Evolutionary conservation across 30 jellyfish, hydroid and myxozoan genomes (phyloP), one percentile per base, ranked within the genome.

Genomic region (Aurelia coerulea): DNA sequence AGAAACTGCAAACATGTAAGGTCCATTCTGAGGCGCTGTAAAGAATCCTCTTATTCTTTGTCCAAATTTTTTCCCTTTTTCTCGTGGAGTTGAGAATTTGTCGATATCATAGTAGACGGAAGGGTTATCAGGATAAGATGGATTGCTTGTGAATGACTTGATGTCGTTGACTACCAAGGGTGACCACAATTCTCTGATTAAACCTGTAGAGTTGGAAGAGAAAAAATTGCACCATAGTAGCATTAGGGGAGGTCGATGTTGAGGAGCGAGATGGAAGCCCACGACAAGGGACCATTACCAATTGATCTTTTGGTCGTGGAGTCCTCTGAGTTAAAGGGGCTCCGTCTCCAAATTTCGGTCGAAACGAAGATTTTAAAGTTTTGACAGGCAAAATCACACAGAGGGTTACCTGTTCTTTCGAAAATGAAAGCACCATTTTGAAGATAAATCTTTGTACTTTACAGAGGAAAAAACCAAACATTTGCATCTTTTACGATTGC

Each of bases 1-100:
- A 1, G 99, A 95, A 53, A 92, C 92, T 4, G 97, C 99, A 80
- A 95, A 95, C 90, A 95, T 95, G 84, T 95, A 95, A 19, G 78
- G 84, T 8, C 99, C 99, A 62, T 85, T 77, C 42, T 84, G 97
- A 10, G 97, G 97, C 4, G 99, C 98, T 14, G 91, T 83, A 85
- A 95, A 95, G 68, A 60, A 95, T 3, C 99, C 99, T 50, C 85
- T 84, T 15, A 95, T 42, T 73, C 97, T 76, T 84, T 95, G 99
- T 8, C 97, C 97, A 74, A 78, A 89, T 50, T 84, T 88, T 75
- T 64, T 75, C 32, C 97, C 97, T 66, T 68, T 81, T 50, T 85
- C 97, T 6, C 95, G 91, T 17, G 97, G 97, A 1, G 99, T 95
- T 13, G 97, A 73, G 76, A 95, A 95, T 53, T 66, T 93, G 18